Base-by-base conservation (phyloP, 2,797 vertebrate species). In the Balearica regulorum region DNA sequence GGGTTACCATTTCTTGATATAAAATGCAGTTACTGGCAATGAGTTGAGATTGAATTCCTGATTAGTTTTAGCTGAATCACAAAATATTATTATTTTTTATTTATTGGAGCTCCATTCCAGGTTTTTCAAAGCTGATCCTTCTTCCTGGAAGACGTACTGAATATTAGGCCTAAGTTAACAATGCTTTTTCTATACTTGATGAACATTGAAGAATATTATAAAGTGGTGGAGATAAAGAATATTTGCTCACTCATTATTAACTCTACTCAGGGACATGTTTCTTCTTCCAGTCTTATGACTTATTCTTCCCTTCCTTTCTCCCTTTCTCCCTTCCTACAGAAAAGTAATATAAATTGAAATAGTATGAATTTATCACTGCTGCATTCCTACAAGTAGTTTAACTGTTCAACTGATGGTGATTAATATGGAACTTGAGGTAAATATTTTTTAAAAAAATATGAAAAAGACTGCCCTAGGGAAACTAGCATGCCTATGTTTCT, bases 381-480 rank as follows among this genome's bases (percentile, higher is more conserved):
- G 26, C 22, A 33, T 82, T 68, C 46, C 35, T 78, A 68, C 24
- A 82, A 65, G 54, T 53, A 18, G 16, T 24, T 82, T 43, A 68
- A 81, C 21, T 86, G 9, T 61, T 90, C 24, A 39, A 33, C 7
- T 53, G 35, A 62, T 4, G 1, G 64, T n/a, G n/a, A n/a, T 49
- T 69, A 86, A 64, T 19, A 69, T 18, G 24, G 64, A 72, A 20
- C 26, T 58, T 51, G 54, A 64, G 29, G 37, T 54, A 91, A 89
- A 77, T 35, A 35, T 39, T 39, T 60, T 71, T 54, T 25, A 0
- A 28, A 0, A 0, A 28, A 86, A 64, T 54, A 44, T 28, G 18
- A 82, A 84, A 58, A 19, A 44, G 24, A 26, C 13, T 57, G 24
- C 28, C 18, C 13, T 69, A 83, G 28, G 25, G 26, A 89, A 73